Base-by-base conservation (phyloP, 1,140 invertebrate genomes). In the Drosophila varians region DNA sequence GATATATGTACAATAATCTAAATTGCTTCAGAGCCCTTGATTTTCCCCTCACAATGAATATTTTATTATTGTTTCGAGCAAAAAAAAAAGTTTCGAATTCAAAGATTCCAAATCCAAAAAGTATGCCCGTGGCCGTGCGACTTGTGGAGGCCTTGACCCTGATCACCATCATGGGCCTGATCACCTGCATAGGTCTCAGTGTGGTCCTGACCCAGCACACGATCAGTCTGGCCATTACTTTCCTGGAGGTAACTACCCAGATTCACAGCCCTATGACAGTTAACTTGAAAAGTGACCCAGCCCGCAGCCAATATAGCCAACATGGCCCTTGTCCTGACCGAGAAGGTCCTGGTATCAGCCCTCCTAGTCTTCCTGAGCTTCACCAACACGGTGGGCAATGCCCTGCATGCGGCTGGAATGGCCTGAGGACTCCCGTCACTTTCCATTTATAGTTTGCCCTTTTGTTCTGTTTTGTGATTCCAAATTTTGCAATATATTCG, bases 71-170 rank as follows among this genome's bases (percentile, higher is more conserved):
- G 25, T 2, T 21, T 36, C 1, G 5, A 14, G 25, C 4, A 6
- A 23, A 12, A 19, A 31, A 28, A 31, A 31, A 31, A 31, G 2
- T 4, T 12, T 36, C 16, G 1, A 9, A 19, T 18, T 42, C 16
- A 3, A 1, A 19, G 3, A 19, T 42, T 42, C 16, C 5, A 42
- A 42, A 42, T 42, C 38, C 16, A 16, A 42, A 42, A 14, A 55
- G 42, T 11, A 84, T 84, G 80, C 76, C 72, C 0, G 80, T 84
- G 36, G 80, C 80, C 11, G 68, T 84, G 9, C 82, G 56, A 14
- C 51, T 84, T 34, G 48, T 84, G 8, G 80, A 84, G 53, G 57
- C 57, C 18, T 21, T 84, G 40, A 49, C 80, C 45, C 42, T 84
- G 34, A 46, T 84, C 26, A 86, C 80, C 5, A 47, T 86, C 2